Percentiles rank a stretch among this genome's conserved stretches.
Conservation (phyloP, 23 tunicate genomes). For the Ascidia mentula region DNA sequence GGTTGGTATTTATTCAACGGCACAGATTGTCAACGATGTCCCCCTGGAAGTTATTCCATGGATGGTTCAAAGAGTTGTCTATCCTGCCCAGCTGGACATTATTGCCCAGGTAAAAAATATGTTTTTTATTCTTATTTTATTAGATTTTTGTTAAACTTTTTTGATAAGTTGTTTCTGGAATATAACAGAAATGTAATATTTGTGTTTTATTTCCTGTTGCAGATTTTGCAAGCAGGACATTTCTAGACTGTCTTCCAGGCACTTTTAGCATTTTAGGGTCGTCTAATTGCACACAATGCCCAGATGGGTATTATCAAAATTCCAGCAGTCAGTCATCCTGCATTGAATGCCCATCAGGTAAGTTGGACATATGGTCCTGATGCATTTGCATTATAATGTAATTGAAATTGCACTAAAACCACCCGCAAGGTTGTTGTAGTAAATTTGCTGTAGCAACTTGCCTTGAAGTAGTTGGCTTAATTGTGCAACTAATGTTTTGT, state of each 20-base stretch:
- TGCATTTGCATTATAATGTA: background rate
- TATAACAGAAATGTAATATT: background rate
- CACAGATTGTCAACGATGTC: constrained; percentile 46
- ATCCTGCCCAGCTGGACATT: constrained; percentile 66
- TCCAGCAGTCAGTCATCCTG: constrained; percentile 40
- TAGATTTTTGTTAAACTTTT: background rate
- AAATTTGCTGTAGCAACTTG: too few species aligned
- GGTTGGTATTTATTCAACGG: constrained; percentile 46
- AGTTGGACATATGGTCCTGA: background rate
- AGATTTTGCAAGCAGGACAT: constrained; percentile 27
- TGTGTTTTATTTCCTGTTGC: background rate
- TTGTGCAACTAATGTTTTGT: background rate
- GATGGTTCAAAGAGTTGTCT: constrained; percentile 31
- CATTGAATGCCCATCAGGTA: constrained; percentile 70
- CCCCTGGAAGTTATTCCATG: constrained; percentile 61
- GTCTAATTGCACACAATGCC: constrained; percentile 65
- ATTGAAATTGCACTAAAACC: too few species aligned
- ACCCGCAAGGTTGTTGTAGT: too few species aligned
- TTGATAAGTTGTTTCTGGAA: background rate
- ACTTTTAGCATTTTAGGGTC: constrained; percentile 59
- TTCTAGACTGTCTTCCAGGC: constrained; percentile 55
- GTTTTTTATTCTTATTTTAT: background rate
- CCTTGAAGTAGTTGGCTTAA: background rate
- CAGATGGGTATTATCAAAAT: constrained; percentile 58
- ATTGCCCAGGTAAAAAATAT: constrained; percentile 65